Evolutionary conservation across 1,140 invertebrate species (phyloP), one percentile per base, ranked within the genome.

Genomic region (Drosophila sucinea): DNA sequence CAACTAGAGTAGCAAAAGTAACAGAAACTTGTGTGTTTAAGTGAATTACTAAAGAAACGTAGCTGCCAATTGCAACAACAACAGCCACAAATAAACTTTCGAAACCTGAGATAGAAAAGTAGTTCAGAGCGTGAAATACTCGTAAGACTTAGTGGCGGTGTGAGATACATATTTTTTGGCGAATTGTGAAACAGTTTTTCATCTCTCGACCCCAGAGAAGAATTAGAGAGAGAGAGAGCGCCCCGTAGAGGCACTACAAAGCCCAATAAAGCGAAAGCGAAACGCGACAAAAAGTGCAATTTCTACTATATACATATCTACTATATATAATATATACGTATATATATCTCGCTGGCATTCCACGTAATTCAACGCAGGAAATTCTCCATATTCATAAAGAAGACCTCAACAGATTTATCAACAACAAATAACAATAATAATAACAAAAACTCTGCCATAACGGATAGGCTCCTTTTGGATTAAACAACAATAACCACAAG

Each of bases 21-120:
- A 29, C 35, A 10, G 44, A 51, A 51, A 51, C 44, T 51, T 51
- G 44, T 51, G 44, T 27, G 44, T 51, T 51, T 51, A 51, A 51
- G 44, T 51, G 44, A 51, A 51, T 51, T 51, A 51, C 44, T 51
- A 51, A 51, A 51, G 23, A 51, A 51, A 51, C 44, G 23, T 51
- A 51, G 44, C 44, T 51, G 44, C 44, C 41, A 58, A 69, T n/a
- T 33, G 60, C 40, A 74, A 66, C 70, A 70, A 71, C 40, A 56
- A 5, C 30, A 51, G 23, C 56, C 77, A 71, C 33, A 70, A 60
- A 17, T 51, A 86, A 77, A 87, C 83, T 87, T 87, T 87, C 84
- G 81, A 87, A 87, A 87, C 38, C 54, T 65, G 66, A 71, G 68
- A 78, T 78, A 79, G 77, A 75, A 89, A 89, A 89, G 84, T 89